Conservation (phyloP, 2,888 invertebrate genomes). For the Lysandra coridon region DNA sequence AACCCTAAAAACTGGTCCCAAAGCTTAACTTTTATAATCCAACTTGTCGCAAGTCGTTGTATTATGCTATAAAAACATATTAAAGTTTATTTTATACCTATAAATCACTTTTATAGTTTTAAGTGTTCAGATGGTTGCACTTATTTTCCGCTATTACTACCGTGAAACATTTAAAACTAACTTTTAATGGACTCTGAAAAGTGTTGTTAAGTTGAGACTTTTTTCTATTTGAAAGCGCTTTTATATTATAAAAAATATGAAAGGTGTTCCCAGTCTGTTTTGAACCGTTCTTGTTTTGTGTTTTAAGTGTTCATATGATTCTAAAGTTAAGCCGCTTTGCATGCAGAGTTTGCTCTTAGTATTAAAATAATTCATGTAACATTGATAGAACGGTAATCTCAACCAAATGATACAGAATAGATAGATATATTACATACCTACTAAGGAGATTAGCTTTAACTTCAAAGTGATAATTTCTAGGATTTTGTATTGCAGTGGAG, state of each 20-base stretch:
- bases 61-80: not conserved
- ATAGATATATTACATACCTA: no score
- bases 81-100: not conserved
- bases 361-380: no score
- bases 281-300: not conserved
- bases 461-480: no score
- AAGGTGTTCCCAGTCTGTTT: not conserved
- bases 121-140: constrained; percentile 14
- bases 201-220: constrained; percentile 10
- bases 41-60: no score
- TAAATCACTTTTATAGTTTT: constrained; percentile 7
- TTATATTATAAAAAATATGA: not conserved
- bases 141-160: constrained; percentile 17
- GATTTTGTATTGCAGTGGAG: no score
- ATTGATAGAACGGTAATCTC: no score
- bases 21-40: no score
- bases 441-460: no score
- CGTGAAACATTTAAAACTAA: constrained; percentile 19
- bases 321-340: not conserved
- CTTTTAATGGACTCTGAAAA: constrained; percentile 12
- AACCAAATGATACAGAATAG: no score
- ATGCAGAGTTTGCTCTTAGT: no score
- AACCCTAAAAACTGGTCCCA: no score
- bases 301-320: not conserved
- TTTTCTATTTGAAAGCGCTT: constrained; percentile 7